Conservation (phyloP, 1,140 invertebrate genomes). For the Zaprionus davidi region DNA sequence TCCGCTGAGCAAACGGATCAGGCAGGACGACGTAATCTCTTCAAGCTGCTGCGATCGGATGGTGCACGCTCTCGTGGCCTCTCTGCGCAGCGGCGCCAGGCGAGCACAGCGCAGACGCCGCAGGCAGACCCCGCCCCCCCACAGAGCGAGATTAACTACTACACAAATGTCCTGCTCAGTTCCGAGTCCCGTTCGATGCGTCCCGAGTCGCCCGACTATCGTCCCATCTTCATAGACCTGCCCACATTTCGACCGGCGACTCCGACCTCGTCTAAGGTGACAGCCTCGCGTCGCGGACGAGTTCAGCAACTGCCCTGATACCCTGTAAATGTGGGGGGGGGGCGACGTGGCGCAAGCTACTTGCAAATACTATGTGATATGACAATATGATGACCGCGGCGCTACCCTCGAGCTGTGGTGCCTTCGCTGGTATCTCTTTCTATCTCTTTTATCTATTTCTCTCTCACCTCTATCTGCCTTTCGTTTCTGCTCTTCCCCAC, state of each 20-base stretch:
- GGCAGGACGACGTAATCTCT: constrained; percentile 62
- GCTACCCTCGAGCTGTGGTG: constrained; percentile 18
- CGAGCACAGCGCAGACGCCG: neutral
- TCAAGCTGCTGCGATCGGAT: constrained; percentile 54
- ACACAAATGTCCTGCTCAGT: constrained; percentile 65
- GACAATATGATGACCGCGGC: constrained; percentile 38
- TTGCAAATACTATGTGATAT: constrained; percentile 71
- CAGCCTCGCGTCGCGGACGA: constrained; percentile 33
- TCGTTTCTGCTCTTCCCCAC: neutral
- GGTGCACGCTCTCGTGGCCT: constrained; percentile 38
- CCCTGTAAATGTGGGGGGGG: neutral
- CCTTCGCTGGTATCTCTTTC: neutral
- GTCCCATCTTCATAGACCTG: constrained; percentile 75
- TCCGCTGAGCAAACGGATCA: constrained; percentile 24
- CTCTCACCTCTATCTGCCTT: neutral
- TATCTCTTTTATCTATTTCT: neutral
- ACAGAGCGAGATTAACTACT: constrained; percentile 65
- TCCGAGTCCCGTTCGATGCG: constrained; percentile 71
- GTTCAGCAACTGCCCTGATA: constrained; percentile 25
- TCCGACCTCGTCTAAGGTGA: constrained; percentile 26
- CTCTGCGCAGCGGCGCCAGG: constrained; percentile 31
- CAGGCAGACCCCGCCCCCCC: neutral
- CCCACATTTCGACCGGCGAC: constrained; percentile 74
- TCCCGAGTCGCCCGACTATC: constrained; percentile 71
- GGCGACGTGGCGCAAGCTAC: neutral